Evolutionary conservation across 2,888 invertebrate species (phyloP), one percentile per base, ranked within the genome.

Genomic region (Orchesellides sinensis): DNA sequence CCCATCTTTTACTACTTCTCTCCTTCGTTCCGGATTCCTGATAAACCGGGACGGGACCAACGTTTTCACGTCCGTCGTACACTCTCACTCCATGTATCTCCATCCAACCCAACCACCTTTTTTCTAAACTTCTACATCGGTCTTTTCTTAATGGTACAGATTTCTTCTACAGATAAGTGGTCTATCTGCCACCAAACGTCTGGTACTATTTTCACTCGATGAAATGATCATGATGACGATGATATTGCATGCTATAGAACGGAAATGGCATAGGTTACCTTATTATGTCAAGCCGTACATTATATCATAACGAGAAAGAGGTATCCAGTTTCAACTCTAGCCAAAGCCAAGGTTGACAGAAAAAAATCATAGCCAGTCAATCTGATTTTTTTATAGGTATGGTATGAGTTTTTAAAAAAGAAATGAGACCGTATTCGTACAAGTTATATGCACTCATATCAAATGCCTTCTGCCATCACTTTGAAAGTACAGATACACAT

Each of bases 21-120:
- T 40, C 25, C 21, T 78, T 78, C 69, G 78, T 78, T 78, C 78
- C 78, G 78, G 78, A 68, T 78, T 69, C 69, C 78, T 78, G 78
- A 78, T 69, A 69, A 69, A 78, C 78, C 78, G 78, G 69, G 78
- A 78, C 78, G 49, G 32, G 52, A 61, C 66, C 47, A n/a, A 52
- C 68, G 56, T 5, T 40, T 27, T 52, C 29, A 45, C 12, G 40
- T 35, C 40, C 19, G 21, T 73, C 40, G 49, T 27, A 32, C 61
- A 45, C 27, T 61, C 69, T 49, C 49, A 29, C 8, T 52, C 19
- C 23, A 5, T 56, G 3, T 56, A 8, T 2, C 40, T n/a, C 10
- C 45, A 66, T 49, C 5, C 25, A 17, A 23, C n/a, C n/a, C n/a
- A n/a, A 8, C 14, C 29, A 21, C 45, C 45, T 61, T 35, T 27